Evolutionary conservation across 1,140 invertebrate genomes (phyloP), one percentile per base, ranked within the genome.

Genomic region (Bombus waltoni): DNA sequence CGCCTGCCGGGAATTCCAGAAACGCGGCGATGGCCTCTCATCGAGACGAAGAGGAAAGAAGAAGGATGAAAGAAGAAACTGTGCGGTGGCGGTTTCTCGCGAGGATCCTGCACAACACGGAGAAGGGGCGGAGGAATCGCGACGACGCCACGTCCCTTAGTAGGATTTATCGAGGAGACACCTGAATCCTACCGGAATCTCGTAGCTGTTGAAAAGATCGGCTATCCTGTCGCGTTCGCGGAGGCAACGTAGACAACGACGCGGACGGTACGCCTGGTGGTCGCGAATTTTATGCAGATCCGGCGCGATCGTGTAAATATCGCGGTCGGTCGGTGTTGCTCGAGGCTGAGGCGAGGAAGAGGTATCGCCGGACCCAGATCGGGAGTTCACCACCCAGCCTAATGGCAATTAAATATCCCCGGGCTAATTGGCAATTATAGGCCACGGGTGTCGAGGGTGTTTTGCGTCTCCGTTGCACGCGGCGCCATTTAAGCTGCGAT

Each of bases 361-460:
- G 71, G n/a, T 38, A 35, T 18, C 65, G n/a, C 15, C 32, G 72
- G 59, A 38, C 80, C 88, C n/a, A 15, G 72, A 81, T 83, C 75
- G 59, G 35, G 25, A 85, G 66, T 82, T 88, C 87, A 90, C 91
- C 92, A 88, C 88, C 91, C 91, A 71, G 77, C 83, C 91, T 91
- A 94, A 94, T 94, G 93, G 92, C 94, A 95, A 95, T 95, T 95
- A 95, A 95, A 95, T 95, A 95, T 94, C 94, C 87, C 77, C 89
- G 81, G 84, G 93, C 95, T 95, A 95, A 95, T 95, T 95, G 95
- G 93, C 95, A 95, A 95, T 95, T 95, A 95, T 93, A 87, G 87
- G 79, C 81, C 92, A 92, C 90, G 92, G 90, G 88, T 88, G 91
- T 93, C 88, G 90, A 87, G 77, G 89, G 82, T 79, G 89, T 88